These are phyloP conservation scores for Heterodera filipjevi DNA, from an alignment of 2,888 invertebrate species.

Conservation along the genomic window DNA sequence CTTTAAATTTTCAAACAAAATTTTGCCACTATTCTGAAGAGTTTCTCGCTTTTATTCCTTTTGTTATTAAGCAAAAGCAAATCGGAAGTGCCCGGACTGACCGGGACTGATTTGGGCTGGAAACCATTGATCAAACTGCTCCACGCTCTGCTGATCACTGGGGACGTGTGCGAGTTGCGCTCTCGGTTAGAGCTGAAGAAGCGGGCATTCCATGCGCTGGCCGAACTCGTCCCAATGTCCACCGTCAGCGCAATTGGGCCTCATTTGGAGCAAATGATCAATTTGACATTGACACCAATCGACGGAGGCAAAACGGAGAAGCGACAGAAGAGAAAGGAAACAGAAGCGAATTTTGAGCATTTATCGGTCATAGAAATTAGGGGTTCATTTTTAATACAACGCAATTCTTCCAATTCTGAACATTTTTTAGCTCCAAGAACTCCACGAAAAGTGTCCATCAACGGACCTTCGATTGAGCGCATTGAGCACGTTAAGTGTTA, in stretches of 20 bases:
- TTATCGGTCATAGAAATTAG: background rate
- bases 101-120: background rate
- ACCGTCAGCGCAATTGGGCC: background rate
- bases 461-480: background rate
- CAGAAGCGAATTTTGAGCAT: background rate
- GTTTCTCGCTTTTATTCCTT: too few species aligned
- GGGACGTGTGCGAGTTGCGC: background rate
- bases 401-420: background rate
- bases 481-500: background rate
- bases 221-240: background rate
- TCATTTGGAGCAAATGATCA: background rate
- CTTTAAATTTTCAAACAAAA: too few species aligned
- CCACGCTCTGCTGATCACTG: background rate
- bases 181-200: background rate
- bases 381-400: background rate
- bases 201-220: background rate
- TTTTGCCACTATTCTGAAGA: too few species aligned
- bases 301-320: background rate
- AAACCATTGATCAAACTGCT: background rate
- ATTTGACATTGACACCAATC: background rate
- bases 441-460: background rate
- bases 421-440: background rate
- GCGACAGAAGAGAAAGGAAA: background rate
- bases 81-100: background rate
- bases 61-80: background rate